A percentile compares a stretch with the other conserved stretches of the same genome.
These are phyloP conservation scores for Campoletis raptor DNA, from an alignment of 2,888 invertebrate species.

Conservation along the genomic window DNA sequence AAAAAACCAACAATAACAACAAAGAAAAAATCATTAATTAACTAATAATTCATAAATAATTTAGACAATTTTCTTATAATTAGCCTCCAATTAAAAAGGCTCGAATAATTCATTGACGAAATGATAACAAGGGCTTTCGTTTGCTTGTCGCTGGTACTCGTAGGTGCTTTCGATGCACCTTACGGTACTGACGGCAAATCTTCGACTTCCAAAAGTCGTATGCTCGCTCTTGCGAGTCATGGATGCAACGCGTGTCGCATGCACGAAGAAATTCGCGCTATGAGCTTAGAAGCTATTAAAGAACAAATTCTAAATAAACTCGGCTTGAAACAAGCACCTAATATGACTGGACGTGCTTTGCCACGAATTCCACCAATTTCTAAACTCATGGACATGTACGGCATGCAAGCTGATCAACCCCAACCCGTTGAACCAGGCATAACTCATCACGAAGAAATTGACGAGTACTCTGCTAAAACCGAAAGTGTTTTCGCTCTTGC, in stretches of 20 bases:
- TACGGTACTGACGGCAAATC: conserved; percentile 72
- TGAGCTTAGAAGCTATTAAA: conserved; percentile 87
- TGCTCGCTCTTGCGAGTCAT: conserved; percentile 77
- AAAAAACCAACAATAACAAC: not conserved
- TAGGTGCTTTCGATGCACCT: conserved; percentile 81
- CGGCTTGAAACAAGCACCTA: conserved; percentile 87
- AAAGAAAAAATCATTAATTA: conserved; percentile 16
- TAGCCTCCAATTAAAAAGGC: not conserved
- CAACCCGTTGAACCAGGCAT: conserved; percentile 83
- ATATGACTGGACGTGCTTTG: conserved; percentile 87
- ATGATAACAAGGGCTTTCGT: conserved; percentile 82
- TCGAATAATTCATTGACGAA: conserved; percentile 33
- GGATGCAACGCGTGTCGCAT: conserved; percentile 86
- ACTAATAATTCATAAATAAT: not conserved
- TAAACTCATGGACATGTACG: conserved; percentile 85
- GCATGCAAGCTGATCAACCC: conserved; percentile 85
- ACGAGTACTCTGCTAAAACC: conserved; percentile 85
- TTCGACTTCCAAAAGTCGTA: conserved; percentile 62
- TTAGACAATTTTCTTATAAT: not conserved
- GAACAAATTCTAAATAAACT: conserved; percentile 87
- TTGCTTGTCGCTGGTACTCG: conserved; percentile 78
- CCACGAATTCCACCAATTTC: conserved; percentile 86
- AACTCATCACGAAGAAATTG: conserved; percentile 84
- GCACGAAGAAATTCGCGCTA: conserved; percentile 87
- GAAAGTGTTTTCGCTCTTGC: conserved; percentile 85